phyloP scores from a whole-genome alignment of 2,888 invertebrate genomes.

The Xestia xanthographa region DNA sequence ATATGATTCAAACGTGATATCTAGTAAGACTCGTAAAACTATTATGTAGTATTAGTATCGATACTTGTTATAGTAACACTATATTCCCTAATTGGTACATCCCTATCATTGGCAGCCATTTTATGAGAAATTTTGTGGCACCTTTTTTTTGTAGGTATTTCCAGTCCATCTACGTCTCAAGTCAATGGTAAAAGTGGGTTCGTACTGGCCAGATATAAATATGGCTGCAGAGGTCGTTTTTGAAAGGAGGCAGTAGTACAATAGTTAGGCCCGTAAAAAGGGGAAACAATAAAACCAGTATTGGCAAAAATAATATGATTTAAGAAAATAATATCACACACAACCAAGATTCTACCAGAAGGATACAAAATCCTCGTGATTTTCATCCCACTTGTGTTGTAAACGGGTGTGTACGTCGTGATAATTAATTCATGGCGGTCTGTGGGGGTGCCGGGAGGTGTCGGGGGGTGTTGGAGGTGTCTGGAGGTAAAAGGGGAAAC shows the following conservation, averaged over 20 bases:
- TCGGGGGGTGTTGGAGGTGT: constrained; percentile 40
- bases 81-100: too few relatives aligned
- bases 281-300: neutral
- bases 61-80: too few relatives aligned
- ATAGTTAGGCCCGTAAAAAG: too few relatives aligned
- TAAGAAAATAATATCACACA: neutral
- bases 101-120: too few relatives aligned
- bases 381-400: constrained; percentile 52
- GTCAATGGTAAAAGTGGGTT: too few relatives aligned
- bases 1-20: too few relatives aligned
- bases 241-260: too few relatives aligned
- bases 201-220: neutral
- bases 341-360: constrained; percentile 10
- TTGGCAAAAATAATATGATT: neutral
- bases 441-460: constrained; percentile 37
- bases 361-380: constrained; percentile 38
- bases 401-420: constrained; percentile 64
- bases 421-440: constrained; percentile 73
- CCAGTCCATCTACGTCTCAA: too few relatives aligned
- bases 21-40: too few relatives aligned
- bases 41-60: too few relatives aligned
- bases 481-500: constrained; percentile 45
- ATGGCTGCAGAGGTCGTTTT: neutral
- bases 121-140: too few relatives aligned
- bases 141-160: too few relatives aligned